Conservation (phyloP, 2,888 invertebrate species). For the Drosophila ustulata region DNA sequence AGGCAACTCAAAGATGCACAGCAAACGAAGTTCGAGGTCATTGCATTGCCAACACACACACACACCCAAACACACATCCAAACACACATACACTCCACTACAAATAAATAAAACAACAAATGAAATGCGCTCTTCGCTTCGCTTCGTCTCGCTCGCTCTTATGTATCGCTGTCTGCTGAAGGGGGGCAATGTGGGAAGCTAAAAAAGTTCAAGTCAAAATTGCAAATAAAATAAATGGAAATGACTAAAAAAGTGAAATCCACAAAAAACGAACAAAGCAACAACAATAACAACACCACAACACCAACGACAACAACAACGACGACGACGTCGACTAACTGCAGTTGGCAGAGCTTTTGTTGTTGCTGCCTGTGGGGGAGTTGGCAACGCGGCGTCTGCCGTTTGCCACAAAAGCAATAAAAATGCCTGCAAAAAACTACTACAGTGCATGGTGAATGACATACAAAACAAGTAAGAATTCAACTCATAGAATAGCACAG, state of each 20-base stretch:
- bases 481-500: neutral
- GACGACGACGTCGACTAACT: constrained; percentile 35
- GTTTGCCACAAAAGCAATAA: constrained; percentile 53
- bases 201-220: constrained; percentile 66
- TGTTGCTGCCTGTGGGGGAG: constrained; percentile 52
- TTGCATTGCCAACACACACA: constrained; percentile 65
- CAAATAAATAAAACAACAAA: constrained; percentile 60
- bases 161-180: constrained; percentile 11
- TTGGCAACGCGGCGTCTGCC: constrained; percentile 46
- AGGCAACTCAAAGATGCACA: constrained; percentile 65
- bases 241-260: constrained; percentile 68
- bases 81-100: constrained; percentile 22
- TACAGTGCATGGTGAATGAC: constrained; percentile 42
- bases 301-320: constrained; percentile 1
- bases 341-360: constrained; percentile 46
- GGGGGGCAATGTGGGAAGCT: constrained; percentile 17
- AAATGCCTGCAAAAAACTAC: constrained; percentile 34
- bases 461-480: constrained; percentile 41
- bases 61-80: constrained; percentile 12
- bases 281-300: constrained; percentile 22
- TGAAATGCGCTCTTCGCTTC: constrained; percentile 33
- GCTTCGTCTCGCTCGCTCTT: constrained; percentile 23
- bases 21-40: constrained; percentile 80
- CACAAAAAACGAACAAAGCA: constrained; percentile 57
- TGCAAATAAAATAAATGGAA: constrained; percentile 68